A percentile compares a stretch with the other conserved stretches of the same genome.
Evolutionary conservation across 1,140 invertebrate genomes (phyloP).

Genomic region (Trichogramma pretiosum): DNA sequence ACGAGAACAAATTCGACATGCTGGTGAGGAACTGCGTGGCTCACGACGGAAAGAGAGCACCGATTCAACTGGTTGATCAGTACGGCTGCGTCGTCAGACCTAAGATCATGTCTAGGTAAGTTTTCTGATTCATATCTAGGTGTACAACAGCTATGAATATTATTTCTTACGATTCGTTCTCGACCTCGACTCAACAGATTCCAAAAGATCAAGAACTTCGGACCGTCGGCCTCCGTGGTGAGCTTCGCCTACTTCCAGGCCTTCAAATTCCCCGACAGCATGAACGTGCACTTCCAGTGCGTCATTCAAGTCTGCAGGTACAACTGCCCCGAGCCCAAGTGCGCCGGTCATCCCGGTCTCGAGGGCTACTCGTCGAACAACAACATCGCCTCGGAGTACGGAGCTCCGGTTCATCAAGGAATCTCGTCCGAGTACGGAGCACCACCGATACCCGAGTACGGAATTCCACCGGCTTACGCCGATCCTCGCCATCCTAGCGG

Average conservation of each 20-base stretch:
- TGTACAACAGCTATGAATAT: no score
- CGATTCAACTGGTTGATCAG: conserved; percentile 86
- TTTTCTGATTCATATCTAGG: background rate
- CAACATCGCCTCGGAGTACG: conserved; percentile 56
- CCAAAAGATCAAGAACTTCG: conserved; percentile 94
- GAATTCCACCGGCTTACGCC: conserved; percentile 66
- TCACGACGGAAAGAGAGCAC: conserved; percentile 84
- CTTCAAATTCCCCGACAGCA: conserved; percentile 93
- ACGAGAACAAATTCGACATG: conserved; percentile 94
- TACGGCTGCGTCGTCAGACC: conserved; percentile 84
- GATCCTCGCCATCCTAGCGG: conserved; percentile 76
- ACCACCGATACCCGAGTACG: conserved; percentile 58
- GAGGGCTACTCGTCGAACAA: conserved; percentile 58
- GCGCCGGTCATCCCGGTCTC: conserved; percentile 54
- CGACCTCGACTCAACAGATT: conserved; percentile 51
- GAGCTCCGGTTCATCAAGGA: conserved; percentile 50
- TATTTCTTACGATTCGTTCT: background rate
- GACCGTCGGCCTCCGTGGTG: conserved; percentile 83
- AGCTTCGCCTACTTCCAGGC: conserved; percentile 94
- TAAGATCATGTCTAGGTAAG: conserved; percentile 75
- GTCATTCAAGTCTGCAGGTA: conserved; percentile 91
- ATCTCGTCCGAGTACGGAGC: conserved; percentile 60
- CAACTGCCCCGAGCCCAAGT: conserved; percentile 87
- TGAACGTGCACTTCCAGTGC: conserved; percentile 96
- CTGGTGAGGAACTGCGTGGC: conserved; percentile 87